These are phyloP conservation scores for Clanis bilineata DNA, from an alignment of 2,888 invertebrate species.

Conservation along the genomic window DNA sequence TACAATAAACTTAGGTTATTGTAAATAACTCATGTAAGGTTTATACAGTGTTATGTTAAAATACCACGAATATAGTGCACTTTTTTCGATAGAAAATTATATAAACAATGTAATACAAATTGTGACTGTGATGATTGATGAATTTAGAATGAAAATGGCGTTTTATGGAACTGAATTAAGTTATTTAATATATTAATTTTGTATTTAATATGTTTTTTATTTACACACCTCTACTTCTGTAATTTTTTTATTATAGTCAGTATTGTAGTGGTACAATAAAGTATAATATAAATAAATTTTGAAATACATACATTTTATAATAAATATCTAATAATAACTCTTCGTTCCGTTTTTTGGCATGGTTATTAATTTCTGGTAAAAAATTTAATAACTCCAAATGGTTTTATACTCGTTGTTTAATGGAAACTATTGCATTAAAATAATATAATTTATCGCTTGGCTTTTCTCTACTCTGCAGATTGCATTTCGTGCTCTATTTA, in stretches of 20 bases:
- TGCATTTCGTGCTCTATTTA: neutral
- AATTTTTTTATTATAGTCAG: no score
- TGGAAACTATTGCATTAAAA: no score
- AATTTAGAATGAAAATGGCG: slow-evolving; percentile 32
- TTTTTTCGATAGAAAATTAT: neutral
- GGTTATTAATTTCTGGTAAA: no score
- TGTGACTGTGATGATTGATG: slow-evolving; percentile 55
- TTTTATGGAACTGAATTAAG: slow-evolving; percentile 41
- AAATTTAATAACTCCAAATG: no score
- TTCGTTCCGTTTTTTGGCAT: no score
- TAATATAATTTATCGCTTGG: no score
- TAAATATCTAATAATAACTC: no score
- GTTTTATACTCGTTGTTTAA: no score
- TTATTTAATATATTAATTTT: slow-evolving; percentile 32
- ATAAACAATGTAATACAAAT: slow-evolving; percentile 27
- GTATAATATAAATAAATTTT: no score
- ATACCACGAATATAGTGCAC: slow-evolving; percentile 19
- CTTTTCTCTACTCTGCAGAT: no score
- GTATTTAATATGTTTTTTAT: slow-evolving; percentile 1
- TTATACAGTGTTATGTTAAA: neutral
- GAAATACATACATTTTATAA: no score
- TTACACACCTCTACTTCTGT: neutral
- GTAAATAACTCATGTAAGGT: neutral
- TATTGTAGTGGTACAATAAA: no score
- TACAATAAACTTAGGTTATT: neutral